Base-by-base conservation (phyloP, 2,797 vertebrate species). In the Neostethus bicornis region DNA sequence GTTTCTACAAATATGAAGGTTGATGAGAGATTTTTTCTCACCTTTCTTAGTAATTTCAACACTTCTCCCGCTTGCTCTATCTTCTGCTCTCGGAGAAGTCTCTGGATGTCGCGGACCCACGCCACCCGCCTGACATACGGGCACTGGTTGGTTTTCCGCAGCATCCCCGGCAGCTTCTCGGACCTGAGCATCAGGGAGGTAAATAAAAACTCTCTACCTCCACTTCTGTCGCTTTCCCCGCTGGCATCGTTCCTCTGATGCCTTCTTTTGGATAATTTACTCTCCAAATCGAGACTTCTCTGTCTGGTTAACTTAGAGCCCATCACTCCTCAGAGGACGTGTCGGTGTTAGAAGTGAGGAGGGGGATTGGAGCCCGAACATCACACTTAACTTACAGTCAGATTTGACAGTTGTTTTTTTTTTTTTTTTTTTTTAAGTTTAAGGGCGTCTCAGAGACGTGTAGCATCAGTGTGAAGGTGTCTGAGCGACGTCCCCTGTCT, bases 31-130 rank as follows among this genome's bases (percentile, higher is more conserved):
- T 4, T 2, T 7, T 44, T 19, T 4, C 21, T 80, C 69, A 94
- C 95, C 94, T 95, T 94, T 17, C 94, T 80, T 0, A 95, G 91
- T 79, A 94, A 75, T 69, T 85, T 80, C 65, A 96, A 91, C 73
- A 94, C 85, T 61, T 91, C 92, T 2, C 75, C 73, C 3, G 95
- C 94, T 61, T 92, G 91, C 59, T 95, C 92, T 23, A 82, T 83
- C 71, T 84, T 91, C 73, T 86, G 90, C 70, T 94, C 91, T 24
- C 91, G 89, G 60, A 96, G 90, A 23, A 90, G 90, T 68, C 85
- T 90, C 89, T 95, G 95, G 75, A 96, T 94, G 51, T 96, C 93
- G 61, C 92, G 88, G 80, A 95, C 90, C 94, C 94, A 93, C 19
- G 90, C 90, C 69, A 93, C 94, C 54, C 94, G 81, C 35, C 92